Conservation (phyloP, 2,888 invertebrate genomes). For the Rugalucina vietnamica region DNA sequence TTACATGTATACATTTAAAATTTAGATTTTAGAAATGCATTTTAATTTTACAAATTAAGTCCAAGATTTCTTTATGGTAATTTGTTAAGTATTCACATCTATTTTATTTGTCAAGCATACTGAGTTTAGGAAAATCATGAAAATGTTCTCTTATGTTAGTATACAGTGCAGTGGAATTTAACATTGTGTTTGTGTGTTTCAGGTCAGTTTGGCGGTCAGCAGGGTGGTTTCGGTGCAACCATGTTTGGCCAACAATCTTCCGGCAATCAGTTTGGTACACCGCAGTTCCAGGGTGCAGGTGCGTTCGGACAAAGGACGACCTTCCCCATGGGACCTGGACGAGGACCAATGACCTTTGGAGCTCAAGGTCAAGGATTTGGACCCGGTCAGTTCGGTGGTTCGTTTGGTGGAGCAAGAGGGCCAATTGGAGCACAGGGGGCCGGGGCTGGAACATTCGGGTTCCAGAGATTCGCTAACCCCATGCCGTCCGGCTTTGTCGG, state of each 20-base stretch:
- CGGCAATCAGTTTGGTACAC: too few species aligned
- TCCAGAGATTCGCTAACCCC: neutral
- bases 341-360: neutral
- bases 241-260: neutral
- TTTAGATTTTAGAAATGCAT: too few species aligned
- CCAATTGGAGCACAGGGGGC: neutral
- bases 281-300: neutral
- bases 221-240: neutral
- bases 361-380: slow-evolving; percentile 7
- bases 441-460: neutral
- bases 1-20: too few species aligned
- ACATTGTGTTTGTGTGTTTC: neutral
- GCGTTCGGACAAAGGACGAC: neutral
- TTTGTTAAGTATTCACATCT: too few species aligned
- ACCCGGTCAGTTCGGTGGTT: neutral
- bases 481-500: neutral
- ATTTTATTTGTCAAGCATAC: too few species aligned
- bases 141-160: too few species aligned
- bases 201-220: neutral
- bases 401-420: neutral
- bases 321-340: neutral
- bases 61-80: too few species aligned
- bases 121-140: too few species aligned
- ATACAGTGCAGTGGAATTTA: too few species aligned
- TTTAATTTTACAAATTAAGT: too few species aligned